Evolutionary conservation across 1,140 invertebrate species (phyloP), one percentile per base, ranked within the genome.

Genomic region (Drosophila jambulina): DNA sequence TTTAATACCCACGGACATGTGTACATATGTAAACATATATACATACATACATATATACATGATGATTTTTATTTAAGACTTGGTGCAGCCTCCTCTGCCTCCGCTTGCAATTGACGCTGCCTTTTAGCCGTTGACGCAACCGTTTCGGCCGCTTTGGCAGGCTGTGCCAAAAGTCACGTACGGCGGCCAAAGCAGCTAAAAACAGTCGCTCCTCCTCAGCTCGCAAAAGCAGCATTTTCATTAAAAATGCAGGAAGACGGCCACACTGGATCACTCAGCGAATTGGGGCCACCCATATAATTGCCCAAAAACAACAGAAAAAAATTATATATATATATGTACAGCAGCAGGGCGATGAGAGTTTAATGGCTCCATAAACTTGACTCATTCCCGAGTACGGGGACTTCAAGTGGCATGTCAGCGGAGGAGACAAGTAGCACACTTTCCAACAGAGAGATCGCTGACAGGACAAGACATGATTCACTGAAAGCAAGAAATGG

Each of bases 121-220:
- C 72, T 75, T 74, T 75, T 77, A 76, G 74, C 75, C 57, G 75
- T 78, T 60, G 75, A 77, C 74, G 75, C 75, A 68, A 76, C 62
- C 63, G 56, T 56, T 77, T 56, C 54, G 53, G 78, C 46, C 43
- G 63, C 74, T 25, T 48, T 53, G 32, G 58, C 48, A 61, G 61
- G 54, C 78, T 90, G 85, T 90, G 85, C 85, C 53, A 68, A 77
- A 72, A 91, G 85, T 90, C 85, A 90, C 85, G 85, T 90, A 88
- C 68, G 29, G 45, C 63, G 45, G 69, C 69, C 53, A 59, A 36
- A 70, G 32, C 68, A 40, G 34, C 69, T 68, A 68, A 70, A 67
- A 48, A 36, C 63, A 43, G 27, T 45, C 46, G 40, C 25, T 17
- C 9, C 45, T 36, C 17, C 27, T 36, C 34, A 7, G 36, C 62